Conservation (phyloP, 2,888 invertebrate genomes). For the Megamerina dolium region DNA sequence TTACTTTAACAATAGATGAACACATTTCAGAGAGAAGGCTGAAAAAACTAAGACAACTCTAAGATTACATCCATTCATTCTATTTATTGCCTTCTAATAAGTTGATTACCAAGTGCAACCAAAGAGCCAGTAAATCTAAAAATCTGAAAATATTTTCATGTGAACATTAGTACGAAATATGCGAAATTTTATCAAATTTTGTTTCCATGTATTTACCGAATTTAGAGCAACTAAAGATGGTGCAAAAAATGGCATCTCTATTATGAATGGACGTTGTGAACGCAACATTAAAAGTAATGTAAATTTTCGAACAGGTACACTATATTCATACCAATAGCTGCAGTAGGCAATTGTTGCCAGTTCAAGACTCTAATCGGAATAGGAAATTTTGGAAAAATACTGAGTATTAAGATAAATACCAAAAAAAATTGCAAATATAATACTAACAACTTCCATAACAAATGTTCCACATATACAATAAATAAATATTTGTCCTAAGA, state of each 20-base stretch:
- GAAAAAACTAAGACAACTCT: no score
- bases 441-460: no score
- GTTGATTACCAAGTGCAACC: conserved; percentile 19
- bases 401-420: no score
- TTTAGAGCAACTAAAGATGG: conserved; percentile 34
- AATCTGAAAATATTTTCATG: conserved; percentile 14
- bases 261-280: conserved; percentile 28
- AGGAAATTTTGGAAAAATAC: no score
- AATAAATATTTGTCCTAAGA: no score
- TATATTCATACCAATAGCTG: conserved; percentile 35
- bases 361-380: conserved; percentile 26
- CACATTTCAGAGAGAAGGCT: no score
- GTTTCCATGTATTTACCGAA: conserved; percentile 23
- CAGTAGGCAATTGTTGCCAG: conserved; percentile 25
- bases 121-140: conserved; percentile 21
- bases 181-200: neutral
- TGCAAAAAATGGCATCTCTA: conserved; percentile 37
- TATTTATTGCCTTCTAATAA: no score
- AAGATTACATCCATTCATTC: no score
- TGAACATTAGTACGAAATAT: neutral
- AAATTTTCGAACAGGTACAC: conserved; percentile 33
- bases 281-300: conserved; percentile 31
- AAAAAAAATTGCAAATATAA: no score
- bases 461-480: no score
- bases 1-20: no score